Evolutionary conservation across 2,113 vertebrate species (phyloP), one percentile per base, ranked within the genome.

Genomic region (Paraplagusia blochii): DNA sequence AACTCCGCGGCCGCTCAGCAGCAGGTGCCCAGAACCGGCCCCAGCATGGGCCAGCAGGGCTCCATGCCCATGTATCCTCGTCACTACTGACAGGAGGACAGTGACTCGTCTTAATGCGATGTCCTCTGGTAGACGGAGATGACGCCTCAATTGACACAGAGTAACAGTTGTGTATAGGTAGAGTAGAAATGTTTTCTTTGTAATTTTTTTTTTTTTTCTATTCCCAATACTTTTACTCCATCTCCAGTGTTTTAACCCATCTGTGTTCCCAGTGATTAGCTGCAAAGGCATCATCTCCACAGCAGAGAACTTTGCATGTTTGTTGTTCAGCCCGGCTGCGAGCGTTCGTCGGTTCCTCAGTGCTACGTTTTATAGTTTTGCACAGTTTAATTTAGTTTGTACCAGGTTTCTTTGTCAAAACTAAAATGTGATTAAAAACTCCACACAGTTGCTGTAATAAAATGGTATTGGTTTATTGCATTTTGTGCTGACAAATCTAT

Each of bases 401-500:
- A 78, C 50, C 38, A 65, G 52, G 48, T 70, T 50, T 22, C 38
- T 52, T 64, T 69, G 48, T 77, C 16, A 63, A 61, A 66, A 66
- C 10, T 8, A 40, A 75, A 51, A 69, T 53, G 45, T 16, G 33
- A 88, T 87, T 81, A 74, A 89, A 84, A 75, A 82, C 68, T 66
- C 60, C 3, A 86, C 73, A 83, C 73, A 49, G 36, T 69, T 82
- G 66, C 89, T 93, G 92, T 96, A 95, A 92, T 97, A 97, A 99
- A 99, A 97, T 98, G 91, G 88, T 93, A 92, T 93, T 88, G 75
- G 74, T 92, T 98, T 99, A 99, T 99, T 99, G 96, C 95, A 96
- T 98, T 98, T 97, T 96, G 94, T 98, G 95, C 95, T 96, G 96
- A 96, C 90, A 86, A 92, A 90, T 97, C 95, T 97, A 95, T 93